Evolutionary conservation across 2,113 vertebrate genomes (phyloP), one percentile per base, ranked within the genome.

Genomic region (Danionella cerebrum): DNA sequence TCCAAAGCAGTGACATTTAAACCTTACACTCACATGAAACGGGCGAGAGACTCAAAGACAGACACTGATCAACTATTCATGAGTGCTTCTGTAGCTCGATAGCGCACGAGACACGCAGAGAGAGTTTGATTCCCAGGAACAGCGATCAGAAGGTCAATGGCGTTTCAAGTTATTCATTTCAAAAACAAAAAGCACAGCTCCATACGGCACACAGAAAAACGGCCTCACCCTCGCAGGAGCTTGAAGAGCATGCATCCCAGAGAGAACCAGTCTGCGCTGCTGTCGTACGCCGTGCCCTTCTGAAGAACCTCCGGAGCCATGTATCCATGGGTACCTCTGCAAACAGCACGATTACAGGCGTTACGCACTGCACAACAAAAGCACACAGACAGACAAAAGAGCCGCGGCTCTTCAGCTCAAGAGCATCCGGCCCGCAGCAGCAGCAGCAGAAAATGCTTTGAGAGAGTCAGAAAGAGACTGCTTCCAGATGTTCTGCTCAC

Each of bases 221-320:
- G 70, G 54, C 67, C 84, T 94, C 87, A 99, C 96, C 96, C 96
- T 80, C 96, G 80, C 13, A 99, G 91, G 1, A 99, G 94, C 50
- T 99, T 99, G 90, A 99, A 99, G 22, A 98, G 91, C 96, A 99
- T 97, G 80, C 96, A 99, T 63, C 96, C 96, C 71, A 99, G 79
- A 1, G 96, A 99, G 89, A 99, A 99, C 96, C 96, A 99, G 84
- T 99, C 96, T 0, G 96, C 96, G 0, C 96, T 99, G 93, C 96
- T 98, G 83, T 99, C 96, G 0, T 98, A 98, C 0, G 95, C 92
- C 0, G 94, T 98, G 24, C 96, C 96, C 79, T 98, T 99, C 90
- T 98, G 96, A 6, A 98, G 90, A 44, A 99, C 96, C 86, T 99
- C 96, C 0, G 96, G 96, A 45, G 96, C 96, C 96, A 99, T 99